These are phyloP conservation scores for Chlorospingus semifuscus DNA, from an alignment of 2,797 vertebrate species.

Conservation along the genomic window DNA sequence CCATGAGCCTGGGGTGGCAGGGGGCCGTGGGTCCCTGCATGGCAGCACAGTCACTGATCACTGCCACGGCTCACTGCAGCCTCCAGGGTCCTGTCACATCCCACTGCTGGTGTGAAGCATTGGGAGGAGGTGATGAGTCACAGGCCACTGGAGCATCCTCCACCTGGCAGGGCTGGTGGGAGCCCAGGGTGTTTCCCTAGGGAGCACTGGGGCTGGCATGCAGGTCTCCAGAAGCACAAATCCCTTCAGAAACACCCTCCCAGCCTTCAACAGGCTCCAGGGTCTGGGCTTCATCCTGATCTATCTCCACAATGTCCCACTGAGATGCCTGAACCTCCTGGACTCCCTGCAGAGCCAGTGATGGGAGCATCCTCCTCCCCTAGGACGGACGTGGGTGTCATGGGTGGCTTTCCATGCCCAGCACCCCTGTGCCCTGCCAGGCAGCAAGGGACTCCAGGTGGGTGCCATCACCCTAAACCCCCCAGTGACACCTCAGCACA, in stretches of 20 bases:
- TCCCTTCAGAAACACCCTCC: not conserved
- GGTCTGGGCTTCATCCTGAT: not conserved
- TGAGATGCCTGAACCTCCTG: rapidly evolving
- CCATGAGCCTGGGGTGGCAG: rapidly evolving
- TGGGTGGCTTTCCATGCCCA: not conserved
- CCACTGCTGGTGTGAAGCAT: not conserved
- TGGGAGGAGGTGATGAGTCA: not conserved
- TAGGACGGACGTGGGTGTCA: not conserved
- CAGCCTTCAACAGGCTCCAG: not conserved
- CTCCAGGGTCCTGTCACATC: not conserved
- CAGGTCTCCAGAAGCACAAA: not conserved
- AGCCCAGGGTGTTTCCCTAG: not conserved
- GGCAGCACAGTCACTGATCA: not conserved
- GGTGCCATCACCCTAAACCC: not conserved
- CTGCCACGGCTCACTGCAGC: not conserved
- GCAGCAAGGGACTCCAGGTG: not conserved
- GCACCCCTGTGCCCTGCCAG: not conserved
- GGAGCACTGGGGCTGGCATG: not conserved
- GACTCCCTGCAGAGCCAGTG: rapidly evolving
- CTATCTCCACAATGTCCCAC: not conserved
- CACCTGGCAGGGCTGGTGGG: rapidly evolving
- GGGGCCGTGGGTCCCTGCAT: rapidly evolving
- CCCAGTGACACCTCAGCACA: rapidly evolving
- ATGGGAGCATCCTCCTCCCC: not conserved
- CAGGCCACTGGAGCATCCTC: rapidly evolving